Conservation (phyloP, 2,888 invertebrate genomes). For the Pollenia labialis region DNA sequence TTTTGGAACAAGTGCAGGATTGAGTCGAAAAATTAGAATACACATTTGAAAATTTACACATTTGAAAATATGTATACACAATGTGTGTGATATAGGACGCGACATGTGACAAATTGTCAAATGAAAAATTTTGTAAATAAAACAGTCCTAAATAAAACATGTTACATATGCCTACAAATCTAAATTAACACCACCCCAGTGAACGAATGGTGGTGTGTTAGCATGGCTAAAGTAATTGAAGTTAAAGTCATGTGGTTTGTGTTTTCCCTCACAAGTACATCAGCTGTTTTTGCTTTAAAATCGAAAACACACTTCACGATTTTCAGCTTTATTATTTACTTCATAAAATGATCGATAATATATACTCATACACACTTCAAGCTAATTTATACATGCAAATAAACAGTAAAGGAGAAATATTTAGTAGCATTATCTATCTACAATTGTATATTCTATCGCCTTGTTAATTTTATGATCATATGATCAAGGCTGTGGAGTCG, state of each 20-base stretch:
- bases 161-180: conserved; percentile 54
- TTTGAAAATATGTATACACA: neutral
- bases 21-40: neutral
- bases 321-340: neutral
- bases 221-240: conserved; percentile 16
- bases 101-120: conserved; percentile 53
- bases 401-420: neutral
- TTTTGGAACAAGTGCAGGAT: conserved; percentile 67
- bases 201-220: neutral
- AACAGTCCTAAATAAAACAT: conserved; percentile 56
- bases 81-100: conserved; percentile 15
- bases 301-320: conserved; percentile 6
- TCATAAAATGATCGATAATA: conserved; percentile 32
- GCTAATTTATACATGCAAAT: neutral
- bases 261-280: conserved; percentile 17
- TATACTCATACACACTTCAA: neutral
- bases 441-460: too few species aligned
- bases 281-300: conserved; percentile 52
- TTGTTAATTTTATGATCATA: too few species aligned
- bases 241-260: conserved; percentile 50
- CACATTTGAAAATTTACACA: conserved; percentile 1
- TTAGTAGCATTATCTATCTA: neutral
- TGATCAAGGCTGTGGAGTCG: too few species aligned
- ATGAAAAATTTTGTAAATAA: conserved; percentile 16
- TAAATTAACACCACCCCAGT: conserved; percentile 7